Evolutionary conservation across 1,140 invertebrate genomes (phyloP), one percentile per base, ranked within the genome.

Genomic region (Drosophila ambigua): DNA sequence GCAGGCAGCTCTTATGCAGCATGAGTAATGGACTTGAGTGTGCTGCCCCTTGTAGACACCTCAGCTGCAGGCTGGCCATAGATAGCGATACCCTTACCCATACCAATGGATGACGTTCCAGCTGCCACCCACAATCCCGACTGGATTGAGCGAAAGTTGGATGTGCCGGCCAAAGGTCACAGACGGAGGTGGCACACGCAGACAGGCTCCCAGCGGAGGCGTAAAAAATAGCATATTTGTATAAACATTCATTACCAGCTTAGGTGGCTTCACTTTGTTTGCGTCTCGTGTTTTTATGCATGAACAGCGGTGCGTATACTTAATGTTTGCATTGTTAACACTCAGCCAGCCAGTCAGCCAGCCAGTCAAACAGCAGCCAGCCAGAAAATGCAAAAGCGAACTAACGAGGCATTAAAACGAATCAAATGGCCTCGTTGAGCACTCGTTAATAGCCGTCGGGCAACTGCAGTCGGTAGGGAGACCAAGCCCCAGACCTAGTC

Each of bases 271-370:
- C 72, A 23, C 66, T 41, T 16, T 53, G 68, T 69, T 69, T 57
- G 52, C 66, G 43, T 39, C 28, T 35, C 31, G 23, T 57, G 50
- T 31, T 71, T 59, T 60, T 54, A 72, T 53, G 46, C 43, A 8
- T 49, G 71, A 26, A 49, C 72, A 77, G 51, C 45, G 60, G 20
- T 65, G 72, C 80, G 81, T 84, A 84, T 84, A 60, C 74, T 62
- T 54, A 65, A 87, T 81, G 54, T 63, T 73, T 48, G 53, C 62
- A 48, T 44, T 49, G 28, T 31, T 61, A 66, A 73, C 64, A 67
- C 66, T 61, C 13, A 39, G 35, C 35, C 31, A 11, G 31, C 9
- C 11, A 39, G 35, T 5, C 11, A 39, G 35, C 11, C 35, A 39
- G 11, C 4, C 9, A 39, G 35, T 5, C 11, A 39, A 9, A 4